Evolutionary conservation across 1,140 invertebrate genomes (phyloP).

Genomic region (Apis florea): DNA sequence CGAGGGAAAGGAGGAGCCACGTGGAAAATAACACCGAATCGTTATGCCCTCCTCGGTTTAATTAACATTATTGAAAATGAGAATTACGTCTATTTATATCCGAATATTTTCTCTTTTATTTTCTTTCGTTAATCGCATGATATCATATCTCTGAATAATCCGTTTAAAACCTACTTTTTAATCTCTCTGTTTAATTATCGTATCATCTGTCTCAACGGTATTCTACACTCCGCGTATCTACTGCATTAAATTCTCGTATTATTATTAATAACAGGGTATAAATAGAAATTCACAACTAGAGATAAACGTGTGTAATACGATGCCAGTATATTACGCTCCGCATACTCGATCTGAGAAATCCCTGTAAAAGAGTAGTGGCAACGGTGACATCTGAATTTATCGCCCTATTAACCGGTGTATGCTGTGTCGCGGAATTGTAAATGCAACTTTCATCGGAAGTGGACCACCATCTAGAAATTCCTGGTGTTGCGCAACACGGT

Average conservation of each 20-base stretch:
- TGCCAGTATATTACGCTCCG: neutral
- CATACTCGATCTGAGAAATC: neutral
- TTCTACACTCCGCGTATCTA: neutral
- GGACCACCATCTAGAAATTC: slow-evolving; percentile 32
- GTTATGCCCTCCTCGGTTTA: neutral
- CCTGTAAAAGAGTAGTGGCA: neutral
- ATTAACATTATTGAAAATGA: neutral
- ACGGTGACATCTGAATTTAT: slow-evolving; percentile 32
- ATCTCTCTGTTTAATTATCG: neutral
- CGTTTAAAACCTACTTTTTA: neutral
- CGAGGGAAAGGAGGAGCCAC: neutral
- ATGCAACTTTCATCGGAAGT: slow-evolving; percentile 56
- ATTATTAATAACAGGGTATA: neutral
- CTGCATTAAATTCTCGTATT: neutral
- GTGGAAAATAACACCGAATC: neutral
- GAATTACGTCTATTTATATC: neutral
- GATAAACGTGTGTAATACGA: neutral
- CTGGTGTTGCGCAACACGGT: slow-evolving; percentile 29
- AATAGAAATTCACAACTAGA: neutral
- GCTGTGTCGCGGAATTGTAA: slow-evolving; percentile 30
- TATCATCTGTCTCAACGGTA: neutral
- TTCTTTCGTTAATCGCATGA: neutral
- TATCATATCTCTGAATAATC: too few relatives aligned
- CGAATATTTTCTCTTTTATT: neutral
- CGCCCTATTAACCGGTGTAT: slow-evolving; percentile 17